Percentiles rank a stretch among this genome's conserved stretches.
Conservation (phyloP, 2,888 invertebrate genomes). For the Euplexia lucipara region DNA sequence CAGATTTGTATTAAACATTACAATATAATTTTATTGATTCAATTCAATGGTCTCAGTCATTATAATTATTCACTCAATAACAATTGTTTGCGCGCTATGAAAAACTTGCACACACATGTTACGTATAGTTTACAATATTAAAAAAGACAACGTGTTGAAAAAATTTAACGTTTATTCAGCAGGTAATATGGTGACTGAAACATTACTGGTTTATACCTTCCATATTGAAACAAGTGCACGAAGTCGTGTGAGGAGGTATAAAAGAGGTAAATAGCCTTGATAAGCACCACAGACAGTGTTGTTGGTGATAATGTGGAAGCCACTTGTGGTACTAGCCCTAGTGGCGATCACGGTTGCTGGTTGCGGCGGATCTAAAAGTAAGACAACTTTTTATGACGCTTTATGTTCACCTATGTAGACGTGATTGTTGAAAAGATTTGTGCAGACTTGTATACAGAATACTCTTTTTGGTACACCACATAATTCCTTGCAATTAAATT, state of each 20-base stretch:
- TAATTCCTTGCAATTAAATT: no score
- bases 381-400: conserved; percentile 13
- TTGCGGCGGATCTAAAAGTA: conserved; percentile 65
- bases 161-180: conserved; percentile 5
- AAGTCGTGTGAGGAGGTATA: conserved; percentile 67
- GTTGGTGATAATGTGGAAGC: conserved; percentile 72
- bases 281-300: conserved; percentile 55
- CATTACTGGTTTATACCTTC: conserved; percentile 41
- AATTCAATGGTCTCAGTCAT: background rate
- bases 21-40: conserved; percentile 3
- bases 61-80: conserved; percentile 9
- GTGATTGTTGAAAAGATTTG: background rate
- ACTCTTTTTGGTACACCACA: no score
- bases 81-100: conserved; percentile 1
- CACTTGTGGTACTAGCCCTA: conserved; percentile 66
- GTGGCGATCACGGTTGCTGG: conserved; percentile 56
- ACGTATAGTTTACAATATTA: conserved; percentile 2
- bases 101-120: conserved; percentile 24
- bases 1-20: conserved; percentile 11
- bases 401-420: background rate
- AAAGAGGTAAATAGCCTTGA: conserved; percentile 67
- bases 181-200: conserved; percentile 22
- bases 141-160: conserved; percentile 14
- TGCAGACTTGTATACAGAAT: background rate
- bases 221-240: conserved; percentile 74